Conservation (phyloP, 2,888 invertebrate species). For the Rapana venosa region DNA sequence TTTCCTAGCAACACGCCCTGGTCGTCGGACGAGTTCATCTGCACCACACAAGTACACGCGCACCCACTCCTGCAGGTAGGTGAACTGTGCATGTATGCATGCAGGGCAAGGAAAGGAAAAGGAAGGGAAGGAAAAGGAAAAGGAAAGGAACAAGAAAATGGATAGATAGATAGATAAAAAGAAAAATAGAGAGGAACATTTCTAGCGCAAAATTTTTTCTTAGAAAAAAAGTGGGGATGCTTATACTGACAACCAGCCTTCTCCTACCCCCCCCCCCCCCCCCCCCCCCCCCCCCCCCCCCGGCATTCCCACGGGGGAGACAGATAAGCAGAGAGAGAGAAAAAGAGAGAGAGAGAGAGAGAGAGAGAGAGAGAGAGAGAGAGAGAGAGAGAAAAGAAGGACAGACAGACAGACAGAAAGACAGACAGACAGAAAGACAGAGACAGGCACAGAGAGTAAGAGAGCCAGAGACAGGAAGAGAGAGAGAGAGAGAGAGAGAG, state of each 20-base stretch:
- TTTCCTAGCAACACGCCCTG: constrained; percentile 67
- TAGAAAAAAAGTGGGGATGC: too few relatives aligned
- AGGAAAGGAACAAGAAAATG: too few relatives aligned
- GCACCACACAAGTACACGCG: background rate
- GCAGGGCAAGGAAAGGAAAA: too few relatives aligned
- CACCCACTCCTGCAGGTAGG: background rate
- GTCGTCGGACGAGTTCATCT: constrained; percentile 58
- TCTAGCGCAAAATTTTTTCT: too few relatives aligned
- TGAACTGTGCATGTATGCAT: too few relatives aligned
- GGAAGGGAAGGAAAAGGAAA: too few relatives aligned
- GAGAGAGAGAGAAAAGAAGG: background rate
- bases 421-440: background rate
- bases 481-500: background rate
- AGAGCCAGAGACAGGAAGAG: background rate
- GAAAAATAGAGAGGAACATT: too few relatives aligned
- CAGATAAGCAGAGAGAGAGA: background rate
- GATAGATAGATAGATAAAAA: too few relatives aligned
- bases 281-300: too few relatives aligned
- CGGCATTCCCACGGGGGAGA: background rate
- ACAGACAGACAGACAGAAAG: background rate
- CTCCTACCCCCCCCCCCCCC: too few relatives aligned
- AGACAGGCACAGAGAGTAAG: background rate
- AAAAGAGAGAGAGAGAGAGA: background rate
- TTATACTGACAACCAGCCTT: too few relatives aligned
- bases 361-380: background rate